Percentiles rank a stretch among this genome's conserved stretches.
Evolutionary conservation across 2,797 vertebrate genomes (phyloP).

Genomic region (Harpagifer antarcticus): DNA sequence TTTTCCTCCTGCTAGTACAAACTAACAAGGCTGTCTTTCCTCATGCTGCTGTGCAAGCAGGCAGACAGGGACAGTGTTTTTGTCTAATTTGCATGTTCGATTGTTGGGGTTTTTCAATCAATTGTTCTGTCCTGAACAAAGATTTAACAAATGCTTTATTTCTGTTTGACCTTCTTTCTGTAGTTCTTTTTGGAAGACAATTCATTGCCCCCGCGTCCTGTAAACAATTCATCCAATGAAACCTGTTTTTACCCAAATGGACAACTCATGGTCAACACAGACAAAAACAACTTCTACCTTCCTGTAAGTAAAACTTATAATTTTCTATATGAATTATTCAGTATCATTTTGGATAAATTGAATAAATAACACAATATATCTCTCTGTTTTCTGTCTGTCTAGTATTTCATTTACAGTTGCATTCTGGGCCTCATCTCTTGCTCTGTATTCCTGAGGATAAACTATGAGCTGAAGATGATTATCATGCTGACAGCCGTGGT

Average conservation of each 20-base stretch:
- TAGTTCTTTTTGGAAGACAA: conserved; percentile 94
- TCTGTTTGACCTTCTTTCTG: conserved; percentile 36
- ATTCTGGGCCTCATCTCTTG: conserved; percentile 94
- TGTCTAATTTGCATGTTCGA: conserved; percentile 28
- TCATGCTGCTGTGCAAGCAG: conserved; percentile 10
- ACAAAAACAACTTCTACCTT: conserved; percentile 93
- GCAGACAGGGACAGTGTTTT: conserved; percentile 2
- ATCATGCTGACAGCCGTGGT: conserved; percentile 93
- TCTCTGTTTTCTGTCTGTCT: conserved; percentile 31
- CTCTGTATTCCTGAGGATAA: conserved; percentile 95
- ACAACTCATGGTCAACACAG: conserved; percentile 82
- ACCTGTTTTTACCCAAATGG: conserved; percentile 82
- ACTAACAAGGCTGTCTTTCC: conserved; percentile 40
- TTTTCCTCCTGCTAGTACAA: conserved; percentile 51
- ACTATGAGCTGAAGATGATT: conserved; percentile 95
- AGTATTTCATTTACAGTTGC: conserved; percentile 98
- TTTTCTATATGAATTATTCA: not conserved
- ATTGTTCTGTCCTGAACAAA: not conserved
- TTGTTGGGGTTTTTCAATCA: not conserved
- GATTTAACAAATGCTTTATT: not conserved
- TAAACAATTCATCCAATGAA: conserved; percentile 90
- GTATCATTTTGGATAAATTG: not conserved
- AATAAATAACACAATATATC: conserved; percentile 1
- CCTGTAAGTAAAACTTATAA: conserved; percentile 88
- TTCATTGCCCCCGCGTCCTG: conserved; percentile 68